Conservation (phyloP, 2,888 invertebrate species). For the Neoscelio sp. region DNA sequence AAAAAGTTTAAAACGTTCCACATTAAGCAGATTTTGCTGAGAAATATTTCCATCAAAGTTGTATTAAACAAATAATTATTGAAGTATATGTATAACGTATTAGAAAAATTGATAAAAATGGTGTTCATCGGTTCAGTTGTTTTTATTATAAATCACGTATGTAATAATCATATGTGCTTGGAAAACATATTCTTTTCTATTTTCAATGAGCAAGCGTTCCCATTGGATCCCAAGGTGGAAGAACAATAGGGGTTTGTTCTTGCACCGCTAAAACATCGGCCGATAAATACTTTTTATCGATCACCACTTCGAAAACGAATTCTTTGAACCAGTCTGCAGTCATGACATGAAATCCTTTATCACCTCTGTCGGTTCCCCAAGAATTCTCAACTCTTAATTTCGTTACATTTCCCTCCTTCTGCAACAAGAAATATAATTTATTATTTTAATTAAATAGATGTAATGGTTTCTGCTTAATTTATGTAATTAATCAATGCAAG, state of each 20-base stretch:
- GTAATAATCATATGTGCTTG: no score
- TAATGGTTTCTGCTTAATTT: no score
- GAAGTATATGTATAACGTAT: no score
- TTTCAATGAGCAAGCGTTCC: constrained; percentile 88
- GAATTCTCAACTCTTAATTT: constrained; percentile 96
- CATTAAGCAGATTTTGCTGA: no score
- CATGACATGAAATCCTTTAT: constrained; percentile 94
- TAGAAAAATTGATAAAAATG: no score
- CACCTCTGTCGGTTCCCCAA: constrained; percentile 94
- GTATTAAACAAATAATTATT: no score
- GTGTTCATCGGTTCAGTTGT: no score
- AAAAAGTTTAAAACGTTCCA: no score
- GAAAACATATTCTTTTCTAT: background rate
- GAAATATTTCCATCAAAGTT: no score
- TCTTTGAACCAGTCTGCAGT: constrained; percentile 94
- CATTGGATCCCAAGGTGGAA: constrained; percentile 98
- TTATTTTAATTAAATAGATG: no score
- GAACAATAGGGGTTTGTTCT: constrained; percentile 89
- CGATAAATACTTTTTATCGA: constrained; percentile 93
- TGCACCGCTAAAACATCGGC: constrained; percentile 90
- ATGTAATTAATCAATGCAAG: background rate
- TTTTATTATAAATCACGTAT: no score
- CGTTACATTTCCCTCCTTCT: constrained; percentile 87
- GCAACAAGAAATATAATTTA: constrained; percentile 68
- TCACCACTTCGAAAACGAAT: constrained; percentile 94